A percentile compares a stretch with the other conserved stretches of the same genome.
These are phyloP conservation scores for Pectinophora gossypiella DNA, from an alignment of 1,140 invertebrate species.

Conservation along the genomic window DNA sequence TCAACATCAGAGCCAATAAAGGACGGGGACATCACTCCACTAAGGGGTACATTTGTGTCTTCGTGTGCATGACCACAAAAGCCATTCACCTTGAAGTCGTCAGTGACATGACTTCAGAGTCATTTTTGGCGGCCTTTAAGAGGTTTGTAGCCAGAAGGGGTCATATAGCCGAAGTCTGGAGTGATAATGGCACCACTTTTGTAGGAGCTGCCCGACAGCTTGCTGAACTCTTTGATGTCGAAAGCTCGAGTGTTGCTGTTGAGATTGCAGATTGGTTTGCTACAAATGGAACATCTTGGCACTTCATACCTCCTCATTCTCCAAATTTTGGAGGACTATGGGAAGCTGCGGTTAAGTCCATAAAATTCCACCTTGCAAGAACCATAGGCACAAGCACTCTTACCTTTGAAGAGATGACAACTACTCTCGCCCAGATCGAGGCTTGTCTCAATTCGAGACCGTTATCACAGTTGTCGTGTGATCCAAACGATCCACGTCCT, in stretches of 20 bases:
- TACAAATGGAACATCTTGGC: background rate
- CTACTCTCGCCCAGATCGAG: background rate
- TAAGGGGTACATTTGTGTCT: background rate
- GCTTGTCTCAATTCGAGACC: conserved; percentile 25
- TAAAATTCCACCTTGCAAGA: background rate
- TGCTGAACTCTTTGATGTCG: background rate
- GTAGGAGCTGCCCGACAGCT: background rate
- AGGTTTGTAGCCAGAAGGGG: background rate
- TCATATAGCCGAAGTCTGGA: background rate
- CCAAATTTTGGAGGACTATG: conserved; percentile 4
- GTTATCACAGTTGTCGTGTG: conserved; percentile 10
- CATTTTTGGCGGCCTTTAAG: background rate
- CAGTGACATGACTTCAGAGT: background rate
- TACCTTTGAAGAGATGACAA: conserved; percentile 2
- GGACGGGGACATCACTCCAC: conserved; percentile 8
- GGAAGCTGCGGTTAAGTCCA: background rate
- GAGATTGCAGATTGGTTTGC: background rate
- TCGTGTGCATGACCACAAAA: background rate
- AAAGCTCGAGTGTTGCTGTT: background rate
- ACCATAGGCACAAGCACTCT: background rate
- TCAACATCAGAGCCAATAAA: conserved; percentile 14
- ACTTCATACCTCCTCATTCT: conserved; percentile 3
- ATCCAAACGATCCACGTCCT: conserved; percentile 17
- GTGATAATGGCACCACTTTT: conserved; percentile 4
- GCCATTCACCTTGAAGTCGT: background rate